These are phyloP conservation scores for Jacana jacana DNA, from an alignment of 2,113 vertebrate species.

Conservation along the genomic window DNA sequence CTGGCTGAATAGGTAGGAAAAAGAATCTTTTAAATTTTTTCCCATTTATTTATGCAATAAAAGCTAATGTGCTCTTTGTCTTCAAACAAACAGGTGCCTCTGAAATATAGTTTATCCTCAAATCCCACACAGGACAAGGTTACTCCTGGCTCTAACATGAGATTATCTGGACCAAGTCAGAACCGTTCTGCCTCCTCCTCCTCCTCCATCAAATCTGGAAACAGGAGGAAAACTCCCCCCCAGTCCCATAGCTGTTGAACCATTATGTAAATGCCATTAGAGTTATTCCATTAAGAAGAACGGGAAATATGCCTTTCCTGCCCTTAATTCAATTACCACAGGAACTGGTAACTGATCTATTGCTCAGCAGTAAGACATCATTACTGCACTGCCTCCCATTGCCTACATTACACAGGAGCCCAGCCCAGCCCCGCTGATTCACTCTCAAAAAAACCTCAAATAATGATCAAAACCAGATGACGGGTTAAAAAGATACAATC, in stretches of 20 bases:
- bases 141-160: background rate
- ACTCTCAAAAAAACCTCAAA: background rate
- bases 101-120: background rate
- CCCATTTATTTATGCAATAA: background rate
- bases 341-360: background rate
- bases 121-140: background rate
- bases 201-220: background rate
- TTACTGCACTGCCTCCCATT: background rate
- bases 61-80: background rate
- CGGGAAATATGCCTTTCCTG: constrained; percentile 11
- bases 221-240: background rate
- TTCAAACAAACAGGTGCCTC: background rate
- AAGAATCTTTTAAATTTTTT: background rate
- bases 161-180: background rate
- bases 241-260: background rate
- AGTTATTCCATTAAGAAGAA: background rate
- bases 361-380: background rate
- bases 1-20: background rate
- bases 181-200: background rate
- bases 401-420: background rate
- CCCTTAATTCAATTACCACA: background rate
- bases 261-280: background rate
- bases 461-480: constrained; percentile 4
- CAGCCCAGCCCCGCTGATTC: background rate
- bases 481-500: background rate